Evolutionary conservation across 2,797 vertebrate species (phyloP), one percentile per base, ranked within the genome.

Genomic region (Meda fulgida): DNA sequence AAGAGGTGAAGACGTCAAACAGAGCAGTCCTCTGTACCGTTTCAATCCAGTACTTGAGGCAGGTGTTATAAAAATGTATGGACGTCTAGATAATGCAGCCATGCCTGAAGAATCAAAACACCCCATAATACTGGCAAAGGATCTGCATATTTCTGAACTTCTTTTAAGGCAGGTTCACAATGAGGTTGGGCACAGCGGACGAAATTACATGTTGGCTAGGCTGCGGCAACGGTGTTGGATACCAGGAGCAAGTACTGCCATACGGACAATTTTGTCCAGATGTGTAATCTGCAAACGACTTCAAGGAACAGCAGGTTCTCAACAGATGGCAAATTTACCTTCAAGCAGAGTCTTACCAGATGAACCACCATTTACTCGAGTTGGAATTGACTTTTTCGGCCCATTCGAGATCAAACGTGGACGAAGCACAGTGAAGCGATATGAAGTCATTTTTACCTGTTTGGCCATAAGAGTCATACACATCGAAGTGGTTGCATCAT

Each of bases 321-420:
- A 66, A 14, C 5, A 58, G 5, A 73, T 80, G 55, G 77, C 38
- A 16, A 67, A 80, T 63, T 43, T 80, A 21, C 77, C 3, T 43
- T 36, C 9, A 60, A 40, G 26, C 26, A 70, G 66, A 38, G 38
- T 80, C 18, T 26, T 23, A n/a, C 29, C 67, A 23, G 53, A 72
- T 26, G 26, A 79, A 19, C 53, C 76, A 31, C 84, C 77, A 34
- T 73, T 80, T n/a, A n/a, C n/a, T n/a, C n/a, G n/a, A n/a, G n/a
- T n/a, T n/a, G n/a, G n/a, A n/a, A 16, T 31, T 65, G 14, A 65
- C 18, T 65, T 13, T 65, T 65, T 31, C 3, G 36, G 13, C 0
- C 75, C 65, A 40, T 84, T 78, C 21, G 26, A 65, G 19, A 48
- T 78, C 29, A 78, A 78, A 78, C 13, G 6, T 67, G 36, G 77